A percentile compares a stretch with the other conserved stretches of the same genome.
phyloP scores from a whole-genome alignment of 2,113 vertebrate species.

The Oncorhynchus clarkii region DNA sequence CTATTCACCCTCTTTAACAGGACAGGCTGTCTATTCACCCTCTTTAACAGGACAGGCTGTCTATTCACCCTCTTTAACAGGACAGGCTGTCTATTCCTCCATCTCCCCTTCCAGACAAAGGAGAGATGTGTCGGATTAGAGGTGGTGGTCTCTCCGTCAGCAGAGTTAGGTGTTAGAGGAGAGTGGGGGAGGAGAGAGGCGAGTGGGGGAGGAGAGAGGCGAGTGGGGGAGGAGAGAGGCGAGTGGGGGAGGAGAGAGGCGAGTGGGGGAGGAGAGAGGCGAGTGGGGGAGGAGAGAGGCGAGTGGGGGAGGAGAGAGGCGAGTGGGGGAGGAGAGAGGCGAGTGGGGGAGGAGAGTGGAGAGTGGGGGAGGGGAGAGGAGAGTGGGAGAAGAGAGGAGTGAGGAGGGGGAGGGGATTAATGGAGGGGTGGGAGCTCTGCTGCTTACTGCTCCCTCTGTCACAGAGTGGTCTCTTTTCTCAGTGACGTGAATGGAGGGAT shows the following conservation, averaged over 20 bases:
- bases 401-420: neutral
- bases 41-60: no score
- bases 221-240: neutral
- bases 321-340: neutral
- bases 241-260: no score
- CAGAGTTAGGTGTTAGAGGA: neutral
- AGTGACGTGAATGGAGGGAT: constrained; percentile 76
- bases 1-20: no score
- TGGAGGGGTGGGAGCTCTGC: constrained; percentile 38
- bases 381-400: neutral
- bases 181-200: neutral
- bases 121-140: no score
- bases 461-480: constrained; percentile 72
- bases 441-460: constrained; percentile 68
- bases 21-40: no score
- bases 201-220: rapidly evolving
- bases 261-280: rapidly evolving
- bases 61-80: no score
- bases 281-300: neutral
- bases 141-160: no score
- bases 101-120: no score
- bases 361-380: rapidly evolving
- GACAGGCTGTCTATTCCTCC: no score
- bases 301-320: rapidly evolving
- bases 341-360: no score